These are phyloP conservation scores for Tetrao urogallus DNA, from an alignment of 2,113 vertebrate species.

Conservation along the genomic window DNA sequence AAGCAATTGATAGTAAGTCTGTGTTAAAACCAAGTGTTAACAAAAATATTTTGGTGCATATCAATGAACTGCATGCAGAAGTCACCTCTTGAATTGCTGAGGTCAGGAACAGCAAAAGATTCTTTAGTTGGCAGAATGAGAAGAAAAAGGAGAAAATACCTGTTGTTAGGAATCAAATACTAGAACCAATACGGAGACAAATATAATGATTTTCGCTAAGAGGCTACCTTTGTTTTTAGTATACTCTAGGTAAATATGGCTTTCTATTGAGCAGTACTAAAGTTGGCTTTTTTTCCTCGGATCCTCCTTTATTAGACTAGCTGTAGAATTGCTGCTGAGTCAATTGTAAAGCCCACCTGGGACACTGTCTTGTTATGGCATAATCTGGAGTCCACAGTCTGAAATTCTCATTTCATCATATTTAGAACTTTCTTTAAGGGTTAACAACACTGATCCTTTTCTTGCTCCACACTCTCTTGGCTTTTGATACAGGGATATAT, in stretches of 20 bases:
- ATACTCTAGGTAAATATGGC: not conserved
- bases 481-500: not conserved
- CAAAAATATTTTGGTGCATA: constrained; percentile 64
- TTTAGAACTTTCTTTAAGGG: not conserved
- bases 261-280: not conserved
- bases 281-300: not conserved
- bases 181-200: constrained; percentile 50
- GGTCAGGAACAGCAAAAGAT: constrained; percentile 97
- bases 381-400: not conserved
- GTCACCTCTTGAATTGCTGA: constrained; percentile 99
- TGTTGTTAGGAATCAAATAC: constrained; percentile 78
- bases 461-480: not conserved
- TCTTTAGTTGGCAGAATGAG: constrained; percentile 88
- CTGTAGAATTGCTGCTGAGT: not conserved
- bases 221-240: not conserved
- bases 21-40: constrained; percentile 37
- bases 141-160: constrained; percentile 84
- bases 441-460: not conserved
- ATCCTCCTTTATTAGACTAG: not conserved
- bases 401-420: not conserved
- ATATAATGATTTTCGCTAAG: not conserved
- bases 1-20: constrained; percentile 29
- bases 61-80: constrained; percentile 83
- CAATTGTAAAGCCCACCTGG: not conserved
- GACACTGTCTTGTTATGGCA: not conserved